Evolutionary conservation across 2,113 vertebrate species (phyloP), one percentile per base, ranked within the genome.

Genomic region (Leptobrachium ailaonicum): DNA sequence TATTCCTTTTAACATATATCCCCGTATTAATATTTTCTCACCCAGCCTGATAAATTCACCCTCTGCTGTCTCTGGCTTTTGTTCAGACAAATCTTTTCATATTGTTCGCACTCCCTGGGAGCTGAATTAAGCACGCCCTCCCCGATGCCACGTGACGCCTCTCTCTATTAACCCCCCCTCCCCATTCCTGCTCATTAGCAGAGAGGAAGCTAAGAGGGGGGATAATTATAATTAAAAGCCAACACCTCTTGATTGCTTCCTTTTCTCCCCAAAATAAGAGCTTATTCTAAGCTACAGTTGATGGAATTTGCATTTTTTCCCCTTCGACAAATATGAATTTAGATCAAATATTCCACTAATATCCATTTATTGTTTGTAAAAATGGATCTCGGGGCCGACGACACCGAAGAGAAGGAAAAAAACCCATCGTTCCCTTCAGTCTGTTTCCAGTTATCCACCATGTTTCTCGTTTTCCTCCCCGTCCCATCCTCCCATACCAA

Each of bases 71-170:
- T 84, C 68, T 80, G 82, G 89, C 92, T 93, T 96, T 96, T 96
- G 94, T 96, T 92, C 91, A 88, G 66, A 72, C 83, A 89, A 93
- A 91, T 91, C 92, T 93, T 92, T 88, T 87, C 92, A 91, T 88
- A 94, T 92, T 93, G 91, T 94, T 87, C 87, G 86, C 87, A 89
- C 90, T 91, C 93, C 86, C 85, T 89, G 90, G 90, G 92, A 91
- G 90, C 88, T 82, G 80, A 83, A 76, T 83, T 80, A 69, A 67
- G 71, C 86, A 85, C 85, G 83, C 86, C 89, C 82, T 85, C 88
- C 84, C 83, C 80, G 82, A 82, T 88, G 87, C 90, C 85, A 85
- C 86, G 88, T 84, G 86, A 90, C 83, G 83, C 85, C 82, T 68
- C 75, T 71, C 50, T 78, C 76, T 83, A 50, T 50, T 50, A 50